These are phyloP conservation scores for Pygmarrhopalites habei DNA, from an alignment of 1,140 invertebrate genomes.

Conservation along the genomic window DNA sequence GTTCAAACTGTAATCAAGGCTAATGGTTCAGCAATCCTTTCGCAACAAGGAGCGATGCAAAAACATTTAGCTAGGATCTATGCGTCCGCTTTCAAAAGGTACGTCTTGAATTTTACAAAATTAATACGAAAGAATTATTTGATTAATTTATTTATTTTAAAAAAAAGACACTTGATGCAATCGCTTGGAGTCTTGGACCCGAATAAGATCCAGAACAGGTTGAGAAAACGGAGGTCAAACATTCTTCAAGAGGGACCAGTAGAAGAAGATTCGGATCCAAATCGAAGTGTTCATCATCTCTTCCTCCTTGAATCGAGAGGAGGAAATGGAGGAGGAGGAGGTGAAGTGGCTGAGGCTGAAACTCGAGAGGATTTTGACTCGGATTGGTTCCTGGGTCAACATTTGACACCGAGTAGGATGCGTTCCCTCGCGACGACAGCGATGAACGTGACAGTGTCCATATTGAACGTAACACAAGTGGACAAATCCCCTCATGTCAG, in stretches of 20 bases:
- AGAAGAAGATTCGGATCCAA: neutral
- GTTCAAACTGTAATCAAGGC: constrained; percentile 36
- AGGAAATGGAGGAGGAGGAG: neutral
- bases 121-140: too few relatives aligned
- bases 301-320: neutral
- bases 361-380: constrained; percentile 12
- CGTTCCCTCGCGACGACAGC: constrained; percentile 23
- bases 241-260: neutral
- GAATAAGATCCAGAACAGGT: neutral
- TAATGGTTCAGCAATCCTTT: constrained; percentile 14
- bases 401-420: constrained; percentile 12
- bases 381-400: constrained; percentile 6
- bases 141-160: constrained; percentile 24
- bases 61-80: constrained; percentile 33
- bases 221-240: neutral
- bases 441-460: constrained; percentile 35
- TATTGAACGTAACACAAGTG: constrained; percentile 21
- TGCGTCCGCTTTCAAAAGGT: constrained; percentile 36
- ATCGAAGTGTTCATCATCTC: neutral
- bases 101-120: constrained; percentile 27
- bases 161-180: constrained; percentile 26
- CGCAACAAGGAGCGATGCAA: constrained; percentile 27
- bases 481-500: constrained; percentile 5
- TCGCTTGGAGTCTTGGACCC: neutral
- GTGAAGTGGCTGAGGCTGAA: too few relatives aligned